Evolutionary conservation across 1,140 invertebrate species (phyloP).

Genomic region (Conus ventricosus): DNA sequence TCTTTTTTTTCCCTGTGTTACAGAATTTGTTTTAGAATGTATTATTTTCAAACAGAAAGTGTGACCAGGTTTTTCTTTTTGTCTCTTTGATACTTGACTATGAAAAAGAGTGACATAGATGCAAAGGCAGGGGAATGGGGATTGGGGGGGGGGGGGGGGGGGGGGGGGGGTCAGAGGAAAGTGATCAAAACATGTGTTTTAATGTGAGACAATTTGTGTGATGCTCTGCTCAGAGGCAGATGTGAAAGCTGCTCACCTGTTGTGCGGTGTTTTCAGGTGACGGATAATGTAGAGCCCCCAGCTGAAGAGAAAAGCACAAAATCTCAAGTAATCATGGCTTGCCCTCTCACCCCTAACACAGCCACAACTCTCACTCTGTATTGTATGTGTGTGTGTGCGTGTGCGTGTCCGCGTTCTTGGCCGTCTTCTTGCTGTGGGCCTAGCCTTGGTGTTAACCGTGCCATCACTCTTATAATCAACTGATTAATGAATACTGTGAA

Average conservation of each 20-base stretch:
- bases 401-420: background rate
- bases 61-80: too few relatives aligned
- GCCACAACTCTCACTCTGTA: background rate
- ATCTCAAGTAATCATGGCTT: conserved; percentile 28
- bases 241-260: too few relatives aligned
- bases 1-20: too few relatives aligned
- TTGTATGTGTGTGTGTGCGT: conserved; percentile 10
- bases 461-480: too few relatives aligned
- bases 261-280: conserved; percentile 24
- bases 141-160: background rate
- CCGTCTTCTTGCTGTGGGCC: background rate
- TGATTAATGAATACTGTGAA: background rate
- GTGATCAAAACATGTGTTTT: background rate
- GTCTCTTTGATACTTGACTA: background rate
- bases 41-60: too few relatives aligned
- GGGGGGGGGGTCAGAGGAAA: background rate
- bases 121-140: background rate
- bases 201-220: background rate
- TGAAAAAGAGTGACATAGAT: background rate
- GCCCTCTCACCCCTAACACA: background rate
- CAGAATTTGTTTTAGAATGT: too few relatives aligned
- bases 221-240: background rate
- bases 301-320: conserved; percentile 34
- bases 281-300: conserved; percentile 37
- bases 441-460: too few relatives aligned